Evolutionary conservation across 2,113 vertebrate genomes (phyloP).

Genomic region (Corythaeola cristata): DNA sequence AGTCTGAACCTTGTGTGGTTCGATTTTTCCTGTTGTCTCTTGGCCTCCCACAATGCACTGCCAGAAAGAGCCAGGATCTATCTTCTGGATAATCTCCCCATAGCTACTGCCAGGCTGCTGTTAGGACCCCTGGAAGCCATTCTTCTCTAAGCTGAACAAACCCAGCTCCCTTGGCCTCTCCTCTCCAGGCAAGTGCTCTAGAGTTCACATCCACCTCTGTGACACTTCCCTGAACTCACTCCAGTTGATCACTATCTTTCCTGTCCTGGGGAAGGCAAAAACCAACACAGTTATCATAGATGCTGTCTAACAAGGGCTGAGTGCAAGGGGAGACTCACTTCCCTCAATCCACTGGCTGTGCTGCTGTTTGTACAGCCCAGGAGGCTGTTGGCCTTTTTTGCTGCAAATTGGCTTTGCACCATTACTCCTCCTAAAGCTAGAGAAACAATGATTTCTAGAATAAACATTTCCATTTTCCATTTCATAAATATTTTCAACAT

Average conservation of each 20-base stretch:
- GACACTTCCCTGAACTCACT: not conserved
- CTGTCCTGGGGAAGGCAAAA: not conserved
- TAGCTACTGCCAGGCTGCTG: not conserved
- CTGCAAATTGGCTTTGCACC: not conserved
- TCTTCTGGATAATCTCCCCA: not conserved
- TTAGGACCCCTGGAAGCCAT: not conserved
- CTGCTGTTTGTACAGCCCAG: not conserved
- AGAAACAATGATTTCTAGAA: not conserved
- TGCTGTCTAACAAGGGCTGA: not conserved
- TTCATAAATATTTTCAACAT: not conserved
- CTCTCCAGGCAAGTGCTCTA: not conserved
- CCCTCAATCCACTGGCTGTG: not conserved
- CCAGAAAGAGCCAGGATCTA: not conserved
- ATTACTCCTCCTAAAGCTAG: not conserved
- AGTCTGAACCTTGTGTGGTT: not conserved
- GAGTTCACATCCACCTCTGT: not conserved
- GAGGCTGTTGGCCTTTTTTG: not conserved
- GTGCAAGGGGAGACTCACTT: not conserved
- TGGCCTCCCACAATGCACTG: not conserved
- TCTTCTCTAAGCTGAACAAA: not conserved
- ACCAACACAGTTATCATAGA: not conserved
- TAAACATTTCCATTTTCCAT: not conserved
- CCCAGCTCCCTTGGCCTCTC: not conserved
- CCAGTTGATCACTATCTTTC: not conserved
- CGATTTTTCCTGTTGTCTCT: not conserved